Evolutionary conservation across 2,888 invertebrate genomes (phyloP), one percentile per base, ranked within the genome.

Genomic region (Diaprepes abbreviatus): DNA sequence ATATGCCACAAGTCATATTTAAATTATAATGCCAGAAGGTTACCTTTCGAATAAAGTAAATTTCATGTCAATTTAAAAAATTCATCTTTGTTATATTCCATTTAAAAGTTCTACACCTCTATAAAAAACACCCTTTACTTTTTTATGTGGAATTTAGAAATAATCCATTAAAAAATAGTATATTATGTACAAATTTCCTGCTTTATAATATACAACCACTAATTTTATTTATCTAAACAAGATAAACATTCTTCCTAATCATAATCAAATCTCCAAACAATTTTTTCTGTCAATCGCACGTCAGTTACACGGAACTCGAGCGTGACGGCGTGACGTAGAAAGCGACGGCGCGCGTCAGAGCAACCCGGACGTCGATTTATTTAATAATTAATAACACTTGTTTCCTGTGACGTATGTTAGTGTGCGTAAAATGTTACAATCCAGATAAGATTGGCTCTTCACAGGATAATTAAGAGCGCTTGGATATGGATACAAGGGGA

Each of bases 291-390:
- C 35, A 35, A 35, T 35, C 21, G 10, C 5, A n/a, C 45, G 55
- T 55, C 55, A 35, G 35, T 48, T 57, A 57, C 64, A 65, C 43
- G 64, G 14, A 54, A 14, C 45, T 55, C 16, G n/a, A 52, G 48
- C 55, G 57, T 65, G 64, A 65, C 57, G 64, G 3, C 45, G 55
- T 65, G 64, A 65, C 64, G 64, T 57, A 54, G 33, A 33, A 7
- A 21, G 45, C 64, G 64, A 43, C 57, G 64, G 4, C 48, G 64
- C 33, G 55, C 57, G 64, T 65, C 64, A 65, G n/a, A 14, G 14
- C 64, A 17, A 14, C 35, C 9, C 38, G 55, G 10, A 24, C 55
- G 55, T 38, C 55, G 55, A 36, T 55, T 36, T 36, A 55, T 38
- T 9, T 21, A 50, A 50, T 24, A 55, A 38, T 55, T 55, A 55